Evolutionary conservation across 2,113 vertebrate genomes (phyloP), one percentile per base, ranked within the genome.

Genomic region (Ctenodactylus gundi): DNA sequence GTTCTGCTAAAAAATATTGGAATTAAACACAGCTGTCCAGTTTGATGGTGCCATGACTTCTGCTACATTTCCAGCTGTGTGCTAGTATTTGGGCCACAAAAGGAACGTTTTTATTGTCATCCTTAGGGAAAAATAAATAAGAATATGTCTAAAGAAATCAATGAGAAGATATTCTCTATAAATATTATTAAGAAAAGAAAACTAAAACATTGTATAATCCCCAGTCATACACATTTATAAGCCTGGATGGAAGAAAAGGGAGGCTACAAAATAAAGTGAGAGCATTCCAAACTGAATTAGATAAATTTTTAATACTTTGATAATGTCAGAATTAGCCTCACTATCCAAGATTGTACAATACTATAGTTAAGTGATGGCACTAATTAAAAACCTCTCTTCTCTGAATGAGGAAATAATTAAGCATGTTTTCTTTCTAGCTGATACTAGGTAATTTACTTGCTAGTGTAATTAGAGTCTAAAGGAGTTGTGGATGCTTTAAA

Each of bases 101-200:
- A 78, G 49, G 83, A 81, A 91, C 11, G 60, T 46, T 36, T n/a
- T 20, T 4, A 36, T 34, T 82, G 11, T 21, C 31, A 83, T 91
- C 31, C 88, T 51, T 13, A 36, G 58, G 72, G 44, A 85, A 75
- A 94, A 87, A 87, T 25, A 68, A 87, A 94, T 44, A 91, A 57
- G 73, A 94, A 80, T 8, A 53, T 36, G 44, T 55, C 72, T 95
- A 87, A 73, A 68, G n/a, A 92, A 92, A 73, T 70, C n/a, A 44
- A 31, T 36, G 20, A 62, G 7, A 85, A 87, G n/a, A 39, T 41
- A 44, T 84, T 76, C 25, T 57, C 57, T 85, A 53, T 64, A 64
- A 87, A 31, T 44, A 73, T 57, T 89, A 91, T 94, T 80, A 88
- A 76, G 82, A 80, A 81, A 82, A 90, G 39, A 60, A 88, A 89